Evolutionary conservation across 2,888 invertebrate genomes (phyloP), one percentile per base, ranked within the genome.

Genomic region (Stictocephala bisonia): DNA sequence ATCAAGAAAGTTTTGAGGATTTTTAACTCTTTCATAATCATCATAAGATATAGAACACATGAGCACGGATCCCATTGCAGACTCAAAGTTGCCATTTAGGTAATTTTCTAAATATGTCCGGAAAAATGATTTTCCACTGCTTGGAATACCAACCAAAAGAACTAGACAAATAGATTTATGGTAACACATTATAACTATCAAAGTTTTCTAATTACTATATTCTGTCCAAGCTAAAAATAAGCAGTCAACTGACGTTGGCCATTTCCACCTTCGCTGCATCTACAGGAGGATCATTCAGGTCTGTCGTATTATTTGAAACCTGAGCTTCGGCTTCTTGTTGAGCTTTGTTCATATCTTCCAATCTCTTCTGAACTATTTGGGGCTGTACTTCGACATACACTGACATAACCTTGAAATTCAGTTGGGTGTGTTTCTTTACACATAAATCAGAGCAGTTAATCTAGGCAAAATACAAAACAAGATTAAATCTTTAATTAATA

Each of bases 381-480:
- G 87, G 87, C 80, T 90, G 89, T 24, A 88, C 85, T 80, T 88
- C 88, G 80, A 89, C 85, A 80, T 87, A 90, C 69, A 87, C 85
- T 78, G 86, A 83, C 88, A 90, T 89, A 72, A 88, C 82, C 80
- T 86, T 87, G 77, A 89, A 88, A 82, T 90, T 90, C 44, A 85
- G 86, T 66, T 85, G 85, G n/a, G 89, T 84, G 80, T 88, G 86
- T 82, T 89, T 89, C 20, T 85, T 84, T 11, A 87, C 85, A 82
- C 90, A 90, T 29, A 83, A 83, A 70, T 86, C 85, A 24, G 89
- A 84, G 81, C 90, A 90, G 1, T 78, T 76, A 58, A 81, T 82
- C 87, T 89, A 84, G 84, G 84, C n/a, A 75, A 71, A 60, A 68
- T 56, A 2, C 40, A 24, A 35, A 60, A 66, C 40, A 18, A 44